Percentiles rank a stretch among this genome's conserved stretches.
phyloP scores from a whole-genome alignment of 1,140 invertebrate species.

The Augochlora pura region DNA sequence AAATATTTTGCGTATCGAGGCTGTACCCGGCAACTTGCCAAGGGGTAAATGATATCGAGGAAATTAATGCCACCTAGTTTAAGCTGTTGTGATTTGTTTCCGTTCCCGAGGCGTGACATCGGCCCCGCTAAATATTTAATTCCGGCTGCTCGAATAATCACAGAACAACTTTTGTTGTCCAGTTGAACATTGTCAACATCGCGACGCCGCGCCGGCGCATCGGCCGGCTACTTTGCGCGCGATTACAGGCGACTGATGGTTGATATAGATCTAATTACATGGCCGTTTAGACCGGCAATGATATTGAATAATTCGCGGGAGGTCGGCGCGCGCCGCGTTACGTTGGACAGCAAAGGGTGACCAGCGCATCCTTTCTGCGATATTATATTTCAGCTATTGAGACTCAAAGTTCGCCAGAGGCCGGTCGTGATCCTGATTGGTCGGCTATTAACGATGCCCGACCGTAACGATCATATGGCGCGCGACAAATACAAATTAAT shows the following conservation, averaged over 20 bases:
- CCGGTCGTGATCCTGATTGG: constrained; percentile 50
- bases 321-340: too few species aligned
- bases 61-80: background rate
- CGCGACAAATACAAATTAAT: constrained; percentile 66
- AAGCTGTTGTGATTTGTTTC: background rate
- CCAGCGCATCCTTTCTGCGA: constrained; percentile 1
- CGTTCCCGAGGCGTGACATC: background rate
- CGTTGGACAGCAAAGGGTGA: too few species aligned
- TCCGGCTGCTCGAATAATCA: background rate
- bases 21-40: background rate
- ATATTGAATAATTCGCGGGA: constrained; percentile 5
- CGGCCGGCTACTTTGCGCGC: background rate
- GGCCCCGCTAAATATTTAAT: background rate
- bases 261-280: constrained; percentile 24
- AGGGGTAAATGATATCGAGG: background rate
- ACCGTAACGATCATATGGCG: constrained; percentile 58
- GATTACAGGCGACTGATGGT: background rate
- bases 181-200: too few species aligned
- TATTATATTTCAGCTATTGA: constrained; percentile 35
- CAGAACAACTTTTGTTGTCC: too few species aligned
- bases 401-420: constrained; percentile 38
- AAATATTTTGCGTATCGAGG: constrained; percentile 38
- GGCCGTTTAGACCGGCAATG: background rate
- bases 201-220: too few species aligned
- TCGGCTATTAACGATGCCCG: constrained; percentile 57